Evolutionary conservation across 2,113 vertebrate genomes (phyloP).

Genomic region (Lycaon pictus): DNA sequence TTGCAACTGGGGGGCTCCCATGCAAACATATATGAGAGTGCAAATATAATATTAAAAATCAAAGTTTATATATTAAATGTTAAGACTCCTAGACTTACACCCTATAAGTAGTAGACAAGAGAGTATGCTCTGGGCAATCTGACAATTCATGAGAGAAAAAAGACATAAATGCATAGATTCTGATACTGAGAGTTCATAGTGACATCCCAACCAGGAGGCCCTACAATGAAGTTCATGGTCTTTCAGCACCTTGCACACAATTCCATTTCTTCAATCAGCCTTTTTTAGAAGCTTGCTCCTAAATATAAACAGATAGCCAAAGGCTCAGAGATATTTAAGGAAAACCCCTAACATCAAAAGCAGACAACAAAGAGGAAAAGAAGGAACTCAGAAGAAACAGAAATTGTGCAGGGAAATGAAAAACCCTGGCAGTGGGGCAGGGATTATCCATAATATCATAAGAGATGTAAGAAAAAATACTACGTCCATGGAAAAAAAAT

Average conservation of each 20-base stretch:
- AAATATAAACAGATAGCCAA: slow-evolving; percentile 21
- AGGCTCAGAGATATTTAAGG: slow-evolving; percentile 5
- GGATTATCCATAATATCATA: not conserved
- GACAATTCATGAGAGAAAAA: not conserved
- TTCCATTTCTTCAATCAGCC: not conserved
- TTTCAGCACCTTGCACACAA: not conserved
- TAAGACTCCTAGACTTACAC: not conserved
- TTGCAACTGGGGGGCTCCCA: not conserved
- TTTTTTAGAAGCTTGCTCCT: not conserved
- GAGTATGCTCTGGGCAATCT: not conserved
- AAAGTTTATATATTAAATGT: not conserved
- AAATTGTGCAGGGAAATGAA: slow-evolving; percentile 33
- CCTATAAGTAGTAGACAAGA: not conserved
- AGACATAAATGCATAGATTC: not conserved
- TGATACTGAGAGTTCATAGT: not conserved
- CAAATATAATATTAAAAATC: not conserved
- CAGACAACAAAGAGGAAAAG: not conserved
- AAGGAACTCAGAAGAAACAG: slow-evolving; percentile 44
- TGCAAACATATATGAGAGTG: not conserved
- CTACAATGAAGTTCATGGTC: not conserved
- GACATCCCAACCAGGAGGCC: not conserved
- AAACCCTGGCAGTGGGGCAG: not conserved
- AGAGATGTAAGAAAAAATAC: not conserved
- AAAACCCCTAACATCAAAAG: slow-evolving; percentile 8
- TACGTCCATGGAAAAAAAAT: not conserved